Base-by-base conservation (phyloP, 2,113 vertebrate species). In the Stegostoma tigrinum region DNA sequence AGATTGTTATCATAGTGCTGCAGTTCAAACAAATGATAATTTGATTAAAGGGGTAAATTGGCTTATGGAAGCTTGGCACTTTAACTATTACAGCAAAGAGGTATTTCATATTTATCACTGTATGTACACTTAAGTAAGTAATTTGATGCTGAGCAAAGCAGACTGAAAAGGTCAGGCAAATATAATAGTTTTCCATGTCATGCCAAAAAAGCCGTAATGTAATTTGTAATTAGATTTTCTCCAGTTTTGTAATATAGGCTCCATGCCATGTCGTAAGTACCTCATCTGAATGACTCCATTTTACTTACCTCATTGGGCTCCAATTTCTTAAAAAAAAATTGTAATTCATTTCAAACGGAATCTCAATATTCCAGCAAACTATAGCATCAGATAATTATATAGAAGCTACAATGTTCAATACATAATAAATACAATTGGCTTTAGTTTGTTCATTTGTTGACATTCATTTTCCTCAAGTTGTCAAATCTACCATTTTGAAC, bases 161-260 rank as follows among this genome's bases (percentile, higher is more conserved):
- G 93, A 94, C 66, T 45, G 38, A 70, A 94, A 94, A 94, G 64
- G 93, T 45, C 66, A 94, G 66, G 27, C 38, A 48, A 94, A 72
- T 48, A 42, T 94, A 94, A 70, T 70, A 27, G 66, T 2, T 48
- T 94, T 48, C 34, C 67, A 38, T 94, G 34, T 61, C 87, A 61
- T 61, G 87, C 87, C 87, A 61, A 90, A 52, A 90, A 90, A n/a
- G 97, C 96, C 96, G 96, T 98, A 98, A 98, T 98, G 96, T 78
- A 96, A 98, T 98, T 98, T 98, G 80, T 96, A 95, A 85, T 96
- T 97, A 96, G 96, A 96, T 96, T 96, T 90, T 85, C 96, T 96
- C 95, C 61, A 80, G 93, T 97, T 97, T 98, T 97, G 68, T 66
- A 96, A 97, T 98, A 97, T 97, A 23, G 89, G 64, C 91, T 95